Conservation (phyloP, 2,113 vertebrate species). For the Poecile atricapillus region DNA sequence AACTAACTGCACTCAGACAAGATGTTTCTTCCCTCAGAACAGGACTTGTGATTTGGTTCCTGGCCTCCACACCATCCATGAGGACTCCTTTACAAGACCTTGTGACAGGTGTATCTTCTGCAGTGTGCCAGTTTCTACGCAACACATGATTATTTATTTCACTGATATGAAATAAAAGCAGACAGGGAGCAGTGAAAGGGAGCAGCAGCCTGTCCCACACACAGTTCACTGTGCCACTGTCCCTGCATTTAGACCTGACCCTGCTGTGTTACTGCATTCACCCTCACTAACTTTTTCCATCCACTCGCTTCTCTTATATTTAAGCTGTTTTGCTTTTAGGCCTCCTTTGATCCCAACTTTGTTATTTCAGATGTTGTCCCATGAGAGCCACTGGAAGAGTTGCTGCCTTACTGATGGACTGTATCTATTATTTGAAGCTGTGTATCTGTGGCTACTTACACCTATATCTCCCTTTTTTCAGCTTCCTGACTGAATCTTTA, state of each 20-base stretch:
- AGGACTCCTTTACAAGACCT: not conserved
- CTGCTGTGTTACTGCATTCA: not conserved
- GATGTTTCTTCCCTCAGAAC: not conserved
- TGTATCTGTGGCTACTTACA: not conserved
- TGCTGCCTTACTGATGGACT: not conserved
- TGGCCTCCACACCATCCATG: too few relatives aligned
- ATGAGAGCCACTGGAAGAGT: not conserved
- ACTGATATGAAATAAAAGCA: not conserved
- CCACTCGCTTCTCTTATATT: not conserved
- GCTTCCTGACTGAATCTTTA: not conserved
- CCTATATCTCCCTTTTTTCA: not conserved
- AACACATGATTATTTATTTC: fast-evolving
- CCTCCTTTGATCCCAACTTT: not conserved
- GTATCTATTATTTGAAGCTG: not conserved
- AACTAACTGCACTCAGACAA: not conserved
- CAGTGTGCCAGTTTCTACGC: not conserved
- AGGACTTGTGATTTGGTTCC: not conserved
- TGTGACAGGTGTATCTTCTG: not conserved
- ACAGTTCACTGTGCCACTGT: not conserved
- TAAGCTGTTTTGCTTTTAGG: not conserved
- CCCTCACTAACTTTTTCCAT: not conserved
- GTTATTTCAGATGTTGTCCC: not conserved
- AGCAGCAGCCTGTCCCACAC: not conserved
- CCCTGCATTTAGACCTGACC: not conserved
- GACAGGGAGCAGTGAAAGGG: not conserved